Conservation (phyloP, 2,113 vertebrate species). For the Osmerus eperlanus region DNA sequence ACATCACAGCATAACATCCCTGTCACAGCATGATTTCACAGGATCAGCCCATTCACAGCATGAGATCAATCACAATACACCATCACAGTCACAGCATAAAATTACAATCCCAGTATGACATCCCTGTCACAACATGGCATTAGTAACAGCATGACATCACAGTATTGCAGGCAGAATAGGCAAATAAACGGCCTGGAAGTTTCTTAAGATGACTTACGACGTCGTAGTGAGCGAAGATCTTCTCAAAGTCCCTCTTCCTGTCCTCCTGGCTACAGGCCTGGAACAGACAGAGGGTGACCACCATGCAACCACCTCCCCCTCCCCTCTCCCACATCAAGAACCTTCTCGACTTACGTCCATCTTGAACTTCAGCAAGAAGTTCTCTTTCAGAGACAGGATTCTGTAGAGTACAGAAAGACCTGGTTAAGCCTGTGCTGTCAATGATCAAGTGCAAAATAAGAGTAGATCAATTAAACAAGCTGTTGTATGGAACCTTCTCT, state of each 20-base stretch:
- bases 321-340: neutral
- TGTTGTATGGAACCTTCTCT: too few relatives aligned
- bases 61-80: too few relatives aligned
- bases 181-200: neutral
- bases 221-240: slow-evolving; percentile 91
- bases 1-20: too few relatives aligned
- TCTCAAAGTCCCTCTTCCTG: slow-evolving; percentile 88
- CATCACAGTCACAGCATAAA: too few relatives aligned
- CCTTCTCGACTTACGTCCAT: slow-evolving; percentile 82
- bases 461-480: neutral
- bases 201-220: slow-evolving; percentile 74
- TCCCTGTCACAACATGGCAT: too few relatives aligned
- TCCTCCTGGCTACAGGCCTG: slow-evolving; percentile 85
- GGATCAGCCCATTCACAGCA: too few relatives aligned
- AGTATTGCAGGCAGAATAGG: too few relatives aligned
- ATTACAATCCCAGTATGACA: too few relatives aligned
- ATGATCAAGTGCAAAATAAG: neutral
- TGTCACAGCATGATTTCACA: too few relatives aligned
- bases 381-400: slow-evolving; percentile 89
- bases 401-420: slow-evolving; percentile 54
- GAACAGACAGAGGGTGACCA: neutral
- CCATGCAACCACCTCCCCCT: neutral
- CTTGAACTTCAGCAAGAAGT: slow-evolving; percentile 93
- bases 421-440: too few relatives aligned
- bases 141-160: too few relatives aligned